Base-by-base conservation (phyloP, 2,113 vertebrate genomes). In the Sander lucioperca region DNA sequence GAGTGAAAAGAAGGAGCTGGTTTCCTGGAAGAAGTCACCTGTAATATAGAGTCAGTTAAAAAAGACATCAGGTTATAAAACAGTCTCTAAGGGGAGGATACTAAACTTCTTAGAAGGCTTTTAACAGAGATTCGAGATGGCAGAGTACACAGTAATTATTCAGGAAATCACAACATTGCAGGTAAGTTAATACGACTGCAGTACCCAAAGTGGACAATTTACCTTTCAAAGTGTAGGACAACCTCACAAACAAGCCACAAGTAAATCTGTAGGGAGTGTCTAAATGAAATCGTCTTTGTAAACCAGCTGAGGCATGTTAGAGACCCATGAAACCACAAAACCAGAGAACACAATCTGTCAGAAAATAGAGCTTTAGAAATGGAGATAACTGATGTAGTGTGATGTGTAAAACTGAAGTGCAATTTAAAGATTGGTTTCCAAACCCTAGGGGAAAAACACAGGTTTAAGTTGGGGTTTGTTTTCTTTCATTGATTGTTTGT, bases 401-500 rank as follows among this genome's bases (percentile, higher is more conserved):
- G 5, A 74, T 74, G 67, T 87, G 84, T 10, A 43, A 43, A 43
- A 71, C 83, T 86, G 83, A 89, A 90, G 63, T 73, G 19, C 73
- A 81, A 80, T 88, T 84, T 76, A 54, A 85, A 85, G 71, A 77
- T 70, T 54, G 69, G 62, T 80, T 88, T 83, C 70, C 47, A 84
- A 74, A 79, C 66, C 77, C 74, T 25, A 62, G 57, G 73, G 84
- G 76, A 66, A 68, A 54, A 78, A 79, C 25, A 19, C 67, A 73
- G 72, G 54, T 86, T 87, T 76, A 74, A 88, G 57, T 16, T 43
- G 70, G 47, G 54, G 65, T 81, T 84, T 84, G 50, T 90, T 86
- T 84, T 83, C 57, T 84, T 81, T 85, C 75, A 65, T 83, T 79
- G 84, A 89, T 90, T 91, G 86, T 93, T 92, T 84, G 75, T 25